A percentile compares a stretch with the other conserved stretches of the same genome.
phyloP scores from a whole-genome alignment of 2,888 invertebrate genomes.

The Tridacna crocea region DNA sequence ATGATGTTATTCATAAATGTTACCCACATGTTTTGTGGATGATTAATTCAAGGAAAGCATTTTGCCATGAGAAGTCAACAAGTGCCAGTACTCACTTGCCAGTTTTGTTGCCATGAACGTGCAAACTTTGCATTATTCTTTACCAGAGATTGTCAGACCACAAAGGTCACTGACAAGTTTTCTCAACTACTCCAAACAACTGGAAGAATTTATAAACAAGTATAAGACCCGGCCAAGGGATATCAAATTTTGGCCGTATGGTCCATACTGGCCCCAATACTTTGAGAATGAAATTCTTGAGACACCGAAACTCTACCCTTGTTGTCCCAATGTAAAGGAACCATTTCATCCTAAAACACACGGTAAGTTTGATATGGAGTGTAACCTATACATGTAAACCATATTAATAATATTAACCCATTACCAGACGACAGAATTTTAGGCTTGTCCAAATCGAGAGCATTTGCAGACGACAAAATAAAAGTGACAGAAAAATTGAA shows the following conservation, averaged over 20 bases:
- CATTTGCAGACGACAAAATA: no score
- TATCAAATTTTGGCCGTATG: constrained; percentile 82
- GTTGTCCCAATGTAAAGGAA: constrained; percentile 63
- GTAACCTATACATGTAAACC: no score
- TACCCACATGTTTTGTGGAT: background rate
- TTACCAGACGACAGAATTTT: no score
- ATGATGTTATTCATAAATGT: background rate
- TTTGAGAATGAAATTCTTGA: constrained; percentile 72
- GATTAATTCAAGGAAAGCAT: background rate
- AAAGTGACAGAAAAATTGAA: no score
- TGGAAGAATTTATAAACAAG: constrained; percentile 78
- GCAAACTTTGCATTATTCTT: constrained; percentile 47
- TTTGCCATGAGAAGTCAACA: constrained; percentile 9
- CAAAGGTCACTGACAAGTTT: constrained; percentile 64
- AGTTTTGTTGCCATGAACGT: constrained; percentile 37
- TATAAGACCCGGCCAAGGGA: constrained; percentile 79
- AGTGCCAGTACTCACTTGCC: background rate
- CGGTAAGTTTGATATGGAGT: constrained; percentile 52
- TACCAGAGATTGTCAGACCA: constrained; percentile 41
- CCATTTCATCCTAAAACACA: constrained; percentile 59
- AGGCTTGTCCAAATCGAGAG: no score
- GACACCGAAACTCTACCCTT: constrained; percentile 70
- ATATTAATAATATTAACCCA: no score
- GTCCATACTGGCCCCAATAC: constrained; percentile 80
- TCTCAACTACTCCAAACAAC: constrained; percentile 74